These are phyloP conservation scores for Xestoiulus laeticollis DNA, from an alignment of 2,888 invertebrate species.

Conservation along the genomic window DNA sequence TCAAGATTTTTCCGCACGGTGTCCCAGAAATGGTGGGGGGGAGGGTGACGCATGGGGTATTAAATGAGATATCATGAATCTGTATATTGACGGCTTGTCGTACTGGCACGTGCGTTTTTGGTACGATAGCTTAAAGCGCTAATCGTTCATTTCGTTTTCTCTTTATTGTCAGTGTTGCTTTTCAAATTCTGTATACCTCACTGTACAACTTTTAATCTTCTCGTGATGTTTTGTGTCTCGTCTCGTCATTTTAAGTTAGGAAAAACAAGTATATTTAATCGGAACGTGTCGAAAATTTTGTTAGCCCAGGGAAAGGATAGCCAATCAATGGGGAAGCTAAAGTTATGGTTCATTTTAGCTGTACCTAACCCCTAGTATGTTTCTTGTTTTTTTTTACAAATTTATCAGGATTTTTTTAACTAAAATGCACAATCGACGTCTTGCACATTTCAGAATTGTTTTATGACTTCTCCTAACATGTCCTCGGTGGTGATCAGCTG, in stretches of 20 bases:
- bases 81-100: slow-evolving; percentile 35
- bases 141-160: not conserved
- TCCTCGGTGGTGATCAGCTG: too few species aligned
- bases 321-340: not conserved
- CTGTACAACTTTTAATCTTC: not conserved
- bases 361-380: not conserved
- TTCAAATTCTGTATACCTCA: not conserved
- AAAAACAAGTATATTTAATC: not conserved
- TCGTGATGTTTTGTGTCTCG: not conserved
- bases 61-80: slow-evolving; percentile 41
- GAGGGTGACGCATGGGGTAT: slow-evolving; percentile 31
- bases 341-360: not conserved
- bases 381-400: not conserved
- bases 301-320: not conserved
- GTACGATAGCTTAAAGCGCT: not conserved
- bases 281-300: not conserved
- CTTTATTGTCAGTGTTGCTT: not conserved
- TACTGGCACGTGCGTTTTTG: not conserved
- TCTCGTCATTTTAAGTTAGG: slow-evolving; percentile 1
- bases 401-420: too few species aligned
- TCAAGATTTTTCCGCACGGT: not conserved
- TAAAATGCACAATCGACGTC: too few species aligned
- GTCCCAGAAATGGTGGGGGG: slow-evolving; percentile 18
- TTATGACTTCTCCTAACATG: too few species aligned
- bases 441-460: too few species aligned